Evolutionary conservation across 2,113 vertebrate species (phyloP), one percentile per base, ranked within the genome.

Genomic region (Albula glossodonta): DNA sequence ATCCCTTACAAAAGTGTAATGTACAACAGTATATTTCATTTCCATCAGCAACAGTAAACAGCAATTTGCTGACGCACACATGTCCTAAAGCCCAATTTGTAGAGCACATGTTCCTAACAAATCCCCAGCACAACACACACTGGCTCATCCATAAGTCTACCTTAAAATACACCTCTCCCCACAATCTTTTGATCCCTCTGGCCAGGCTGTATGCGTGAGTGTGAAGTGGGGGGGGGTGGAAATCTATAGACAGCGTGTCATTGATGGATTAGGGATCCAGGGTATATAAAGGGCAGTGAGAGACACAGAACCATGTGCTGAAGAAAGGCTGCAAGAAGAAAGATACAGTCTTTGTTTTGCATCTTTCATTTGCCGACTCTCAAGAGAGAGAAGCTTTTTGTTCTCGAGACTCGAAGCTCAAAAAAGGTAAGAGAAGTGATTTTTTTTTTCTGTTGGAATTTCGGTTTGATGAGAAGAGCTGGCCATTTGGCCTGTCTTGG

Each of bases 111-210:
- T 50, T 50, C 22, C 7, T n/a, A 10, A 7, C 9, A n/a, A 74
- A 31, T 8, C n/a, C n/a, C 60, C 13, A 66, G 3, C 66, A 25
- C 8, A 53, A 84, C 51, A 85, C 51, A 77, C 52, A 66, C 56
- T 17, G 17, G 49, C 53, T 13, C 19, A 81, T 31, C 79, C 49
- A 31, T 86, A 89, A 87, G 86, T 86, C 31, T 15, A 60, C 5
- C 88, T 85, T 86, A 85, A 87, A 90, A 90, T 89, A 91, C 83
- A 87, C 82, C 78, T 57, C 8, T n/a, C 74, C 49, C 48, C 31
- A 41, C 53, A 87, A 80, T 87, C 90, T 87, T 80, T 85, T 84
- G 82, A 91, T 88, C 89, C 87, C 4, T 88, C 22, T 17, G 53
- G 9, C n/a, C n/a, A 50, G 57, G 53, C 49, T 8, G 31, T 31